Conservation (phyloP, 2,113 vertebrate species). For the Natator depressus region DNA sequence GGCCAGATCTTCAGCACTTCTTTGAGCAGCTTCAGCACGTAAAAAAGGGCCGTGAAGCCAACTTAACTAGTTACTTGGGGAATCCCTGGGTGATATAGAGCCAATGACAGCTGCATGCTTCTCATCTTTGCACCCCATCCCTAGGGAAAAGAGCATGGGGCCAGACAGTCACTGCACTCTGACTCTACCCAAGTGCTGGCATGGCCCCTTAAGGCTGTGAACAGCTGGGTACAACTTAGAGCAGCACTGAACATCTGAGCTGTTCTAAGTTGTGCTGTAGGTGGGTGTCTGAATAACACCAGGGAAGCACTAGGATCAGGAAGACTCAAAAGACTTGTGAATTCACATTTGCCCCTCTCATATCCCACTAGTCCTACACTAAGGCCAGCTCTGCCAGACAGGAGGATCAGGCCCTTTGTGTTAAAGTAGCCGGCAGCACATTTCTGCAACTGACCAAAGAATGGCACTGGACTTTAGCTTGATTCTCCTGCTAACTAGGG, state of each 20-base stretch:
- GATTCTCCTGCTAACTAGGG: background rate
- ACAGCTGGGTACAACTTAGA: background rate
- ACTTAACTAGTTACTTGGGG: background rate
- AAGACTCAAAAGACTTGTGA: background rate
- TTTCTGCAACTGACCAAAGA: background rate
- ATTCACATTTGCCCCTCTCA: background rate
- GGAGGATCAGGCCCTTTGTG: background rate
- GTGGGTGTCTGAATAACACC: background rate
- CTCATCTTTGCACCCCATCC: background rate
- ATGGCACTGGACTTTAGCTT: background rate
- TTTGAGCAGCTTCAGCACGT: background rate
- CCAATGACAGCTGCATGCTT: background rate
- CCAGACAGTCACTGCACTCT: background rate
- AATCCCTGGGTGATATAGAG: too few relatives aligned
- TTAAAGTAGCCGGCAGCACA: background rate
- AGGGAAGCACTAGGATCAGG: background rate
- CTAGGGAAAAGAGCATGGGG: background rate
- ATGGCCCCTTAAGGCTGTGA: background rate
- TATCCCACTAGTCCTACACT: background rate
- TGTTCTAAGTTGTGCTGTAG: background rate
- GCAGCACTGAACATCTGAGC: background rate
- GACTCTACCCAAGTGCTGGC: background rate
- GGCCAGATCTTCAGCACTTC: background rate
- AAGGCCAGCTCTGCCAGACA: background rate
- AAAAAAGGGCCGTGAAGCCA: background rate